Percentiles rank a stretch among this genome's conserved stretches.
Conservation (phyloP, 64 coral and sea anemone genomes). For the Montipora sp. region DNA sequence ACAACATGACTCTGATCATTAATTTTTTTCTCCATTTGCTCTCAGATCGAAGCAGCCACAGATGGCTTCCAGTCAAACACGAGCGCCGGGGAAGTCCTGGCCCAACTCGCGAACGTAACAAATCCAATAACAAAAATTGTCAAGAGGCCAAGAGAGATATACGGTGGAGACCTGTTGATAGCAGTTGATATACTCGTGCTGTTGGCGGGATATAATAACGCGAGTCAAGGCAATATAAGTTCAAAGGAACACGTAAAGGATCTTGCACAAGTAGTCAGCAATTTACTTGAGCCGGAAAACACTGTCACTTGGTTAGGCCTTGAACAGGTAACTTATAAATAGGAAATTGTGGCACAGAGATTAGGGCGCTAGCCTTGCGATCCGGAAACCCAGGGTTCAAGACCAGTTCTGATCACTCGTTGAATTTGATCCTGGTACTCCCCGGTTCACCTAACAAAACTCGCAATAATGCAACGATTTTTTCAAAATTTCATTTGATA, state of each 20-base stretch:
- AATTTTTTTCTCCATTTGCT: neutral
- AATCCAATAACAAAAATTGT: neutral
- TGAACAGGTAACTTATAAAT: too few relatives aligned
- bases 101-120: neutral
- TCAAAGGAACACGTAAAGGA: neutral
- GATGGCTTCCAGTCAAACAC: neutral
- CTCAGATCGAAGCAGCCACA: neutral
- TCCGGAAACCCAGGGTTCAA: too few relatives aligned
- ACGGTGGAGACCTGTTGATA: neutral
- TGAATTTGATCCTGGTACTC: too few relatives aligned
- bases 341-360: too few relatives aligned
- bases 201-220: neutral
- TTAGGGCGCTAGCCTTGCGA: too few relatives aligned
- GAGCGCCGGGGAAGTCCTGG: neutral
- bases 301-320: too few relatives aligned
- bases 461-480: too few relatives aligned
- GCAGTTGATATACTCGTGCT: neutral
- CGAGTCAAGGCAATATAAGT: neutral
- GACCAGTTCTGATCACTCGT: too few relatives aligned
- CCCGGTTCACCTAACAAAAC: too few relatives aligned
- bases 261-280: neutral
- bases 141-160: neutral
- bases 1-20: too few relatives aligned
- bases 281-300: neutral
- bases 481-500: too few relatives aligned